These are phyloP conservation scores for Battus philenor DNA, from an alignment of 1,140 invertebrate genomes.

Conservation along the genomic window DNA sequence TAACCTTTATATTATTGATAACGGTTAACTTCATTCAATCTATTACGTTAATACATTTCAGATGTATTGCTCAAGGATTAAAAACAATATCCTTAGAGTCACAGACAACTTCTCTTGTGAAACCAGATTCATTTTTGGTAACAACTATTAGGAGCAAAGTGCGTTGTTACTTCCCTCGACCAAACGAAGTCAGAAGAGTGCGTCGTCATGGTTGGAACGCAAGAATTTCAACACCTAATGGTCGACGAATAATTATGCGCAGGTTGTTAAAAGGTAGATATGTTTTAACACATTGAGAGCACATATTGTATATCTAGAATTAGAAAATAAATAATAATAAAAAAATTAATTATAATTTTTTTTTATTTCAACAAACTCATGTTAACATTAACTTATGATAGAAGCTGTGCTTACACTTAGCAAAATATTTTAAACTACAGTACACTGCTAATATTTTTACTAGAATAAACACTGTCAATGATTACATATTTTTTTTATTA, in stretches of 20 bases:
- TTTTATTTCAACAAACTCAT: constrained; percentile 20
- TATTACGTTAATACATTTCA: too few species aligned
- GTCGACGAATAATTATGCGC: constrained; percentile 83
- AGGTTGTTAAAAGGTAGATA: constrained; percentile 84
- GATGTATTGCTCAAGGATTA: constrained; percentile 32
- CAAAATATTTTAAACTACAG: constrained; percentile 8
- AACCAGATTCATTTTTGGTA: constrained; percentile 41
- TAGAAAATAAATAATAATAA: constrained; percentile 25
- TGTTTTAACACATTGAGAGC: constrained; percentile 80
- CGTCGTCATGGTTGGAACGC: constrained; percentile 81
- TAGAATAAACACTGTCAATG: not conserved
- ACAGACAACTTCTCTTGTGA: constrained; percentile 33
- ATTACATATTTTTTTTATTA: too few species aligned
- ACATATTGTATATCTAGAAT: not conserved
- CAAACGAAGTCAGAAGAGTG: constrained; percentile 83
- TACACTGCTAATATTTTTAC: not conserved
- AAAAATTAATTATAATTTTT: constrained; percentile 16
- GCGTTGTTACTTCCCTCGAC: constrained; percentile 83
- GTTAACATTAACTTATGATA: constrained; percentile 17
- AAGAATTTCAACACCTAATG: constrained; percentile 81
- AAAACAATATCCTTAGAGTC: constrained; percentile 25
- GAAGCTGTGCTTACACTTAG: constrained; percentile 17
- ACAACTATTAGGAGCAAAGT: constrained; percentile 61
- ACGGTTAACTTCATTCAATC: too few species aligned
- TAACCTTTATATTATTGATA: not conserved